Evolutionary conservation across 2,113 vertebrate species (phyloP), one percentile per base, ranked within the genome.

Genomic region (Motacilla alba): DNA sequence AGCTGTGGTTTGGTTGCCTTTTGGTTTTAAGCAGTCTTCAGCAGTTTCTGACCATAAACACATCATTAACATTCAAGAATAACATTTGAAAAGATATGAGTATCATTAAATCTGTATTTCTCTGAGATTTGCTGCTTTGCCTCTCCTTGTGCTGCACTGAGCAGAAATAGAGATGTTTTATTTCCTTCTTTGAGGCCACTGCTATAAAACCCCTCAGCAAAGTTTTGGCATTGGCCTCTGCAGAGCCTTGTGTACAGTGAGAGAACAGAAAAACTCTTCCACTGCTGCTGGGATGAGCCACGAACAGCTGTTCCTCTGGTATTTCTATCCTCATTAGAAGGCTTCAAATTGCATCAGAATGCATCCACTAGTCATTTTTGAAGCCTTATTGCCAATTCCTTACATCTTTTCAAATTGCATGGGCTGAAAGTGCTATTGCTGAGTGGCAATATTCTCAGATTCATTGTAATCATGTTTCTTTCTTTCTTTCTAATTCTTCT

Each of bases 321-420:
- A 92, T 83, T 87, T 93, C 47, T 89, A 63, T 83, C 77, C 89
- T 89, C 89, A 69, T 83, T 93, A 94, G 58, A 46, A 58, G 56
- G 72, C 69, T 95, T 66, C 56, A 79, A 56, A 94, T 67, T 90
- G 64, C 89, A 93, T 93, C 88, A 77, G 75, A 95, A 94, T 8
- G 59, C 59, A 93, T n/a, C 37, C n/a, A 13, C 75, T 56, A 67
- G 56, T 86, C 75, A 59, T 76, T 94, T 95, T 52, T 68, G 44
- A 88, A 95, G 68, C 72, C 55, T 92, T 83, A 56, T 9, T 94
- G 73, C 52, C 68, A 92, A 89, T 64, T 86, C 30, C 60, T 90
- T 62, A 55, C 1, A 1, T 78, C 64, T 92, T 89, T 83, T 79
- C 67, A 78, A 85, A 90, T 44, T 26, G 30, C 31, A 12, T 24